Percentiles rank a stretch among this genome's conserved stretches.
phyloP scores from a whole-genome alignment of 2,888 invertebrate species.

The Drosophila subquinaria region DNA sequence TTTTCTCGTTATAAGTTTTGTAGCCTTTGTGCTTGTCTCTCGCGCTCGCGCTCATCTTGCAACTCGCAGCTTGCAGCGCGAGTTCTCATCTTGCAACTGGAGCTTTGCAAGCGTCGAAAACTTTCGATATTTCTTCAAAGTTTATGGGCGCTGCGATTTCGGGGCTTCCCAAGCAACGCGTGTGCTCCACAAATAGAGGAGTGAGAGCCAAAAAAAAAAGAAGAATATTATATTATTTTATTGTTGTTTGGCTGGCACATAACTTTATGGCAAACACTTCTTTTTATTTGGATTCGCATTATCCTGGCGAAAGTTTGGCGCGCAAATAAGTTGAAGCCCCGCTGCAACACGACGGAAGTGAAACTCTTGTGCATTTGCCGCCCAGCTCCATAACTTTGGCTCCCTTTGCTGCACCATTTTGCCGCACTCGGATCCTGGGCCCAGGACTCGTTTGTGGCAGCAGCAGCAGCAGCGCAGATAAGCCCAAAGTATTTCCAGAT shows the following conservation, averaged over 20 bases:
- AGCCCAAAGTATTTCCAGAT: constrained; percentile 65
- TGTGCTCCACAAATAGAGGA: constrained; percentile 7
- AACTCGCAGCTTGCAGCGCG: constrained; percentile 34
- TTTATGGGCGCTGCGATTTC: constrained; percentile 63
- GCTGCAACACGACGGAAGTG: constrained; percentile 46
- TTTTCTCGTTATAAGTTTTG: constrained; percentile 86
- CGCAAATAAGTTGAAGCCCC: constrained; percentile 63
- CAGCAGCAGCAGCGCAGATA: constrained; percentile 50
- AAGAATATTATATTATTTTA: constrained; percentile 77
- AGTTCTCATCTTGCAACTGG: constrained; percentile 47
- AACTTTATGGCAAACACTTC: constrained; percentile 80
- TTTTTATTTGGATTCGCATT: constrained; percentile 57
- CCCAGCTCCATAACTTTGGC: constrained; percentile 65
- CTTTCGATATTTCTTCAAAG: constrained; percentile 83
- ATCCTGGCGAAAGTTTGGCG: constrained; percentile 67
- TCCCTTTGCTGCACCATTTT: constrained; percentile 73
- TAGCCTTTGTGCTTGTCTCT: constrained; percentile 80
- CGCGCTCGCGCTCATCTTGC: constrained; percentile 56
- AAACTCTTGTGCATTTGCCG: constrained; percentile 46
- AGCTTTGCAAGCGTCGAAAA: constrained; percentile 64
- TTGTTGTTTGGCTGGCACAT: constrained; percentile 76
- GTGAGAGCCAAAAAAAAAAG: constrained; percentile 21
- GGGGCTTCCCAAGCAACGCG: constrained; percentile 48
- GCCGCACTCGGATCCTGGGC: constrained; percentile 25
- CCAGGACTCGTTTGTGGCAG: constrained; percentile 18